Evolutionary conservation across 2,113 vertebrate genomes (phyloP).

Genomic region (Daphoenositta chrysoptera): DNA sequence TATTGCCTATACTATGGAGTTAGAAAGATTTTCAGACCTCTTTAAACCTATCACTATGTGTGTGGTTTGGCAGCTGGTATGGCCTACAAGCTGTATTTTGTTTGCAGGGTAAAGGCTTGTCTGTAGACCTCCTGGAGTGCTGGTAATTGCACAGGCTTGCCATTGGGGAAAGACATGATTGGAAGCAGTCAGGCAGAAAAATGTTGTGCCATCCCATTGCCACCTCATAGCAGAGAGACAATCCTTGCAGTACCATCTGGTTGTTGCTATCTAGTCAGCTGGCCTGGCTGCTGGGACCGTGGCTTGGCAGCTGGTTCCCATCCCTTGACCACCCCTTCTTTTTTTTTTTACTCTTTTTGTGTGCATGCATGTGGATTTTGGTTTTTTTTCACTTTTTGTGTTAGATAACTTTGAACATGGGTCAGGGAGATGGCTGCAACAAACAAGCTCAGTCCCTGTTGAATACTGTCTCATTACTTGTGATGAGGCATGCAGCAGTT

Average conservation of each 20-base stretch:
- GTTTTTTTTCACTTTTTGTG: background rate
- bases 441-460: slow-evolving; percentile 74
- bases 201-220: slow-evolving; percentile 96
- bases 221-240: slow-evolving; percentile 91
- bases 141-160: slow-evolving; percentile 94
- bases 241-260: slow-evolving; percentile 92
- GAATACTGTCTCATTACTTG: slow-evolving; percentile 81
- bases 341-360: slow-evolving; percentile 4
- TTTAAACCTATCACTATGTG: slow-evolving; percentile 82
- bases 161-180: slow-evolving; percentile 92
- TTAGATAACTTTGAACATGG: slow-evolving; percentile 78
- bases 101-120: slow-evolving; percentile 94
- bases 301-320: slow-evolving; percentile 89
- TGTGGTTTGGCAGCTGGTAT: slow-evolving; percentile 98
- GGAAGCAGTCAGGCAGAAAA: slow-evolving; percentile 95
- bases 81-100: slow-evolving; percentile 92
- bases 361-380: background rate
- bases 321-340: slow-evolving; percentile 74
- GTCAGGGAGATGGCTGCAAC: slow-evolving; percentile 74
- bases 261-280: slow-evolving; percentile 91
- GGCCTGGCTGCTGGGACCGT: slow-evolving; percentile 83
- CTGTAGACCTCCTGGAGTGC: slow-evolving; percentile 90
- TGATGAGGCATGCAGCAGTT: slow-evolving; percentile 57
- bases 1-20: slow-evolving; percentile 77
- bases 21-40: slow-evolving; percentile 78